phyloP scores from a whole-genome alignment of 2,113 vertebrate genomes.

The Ictalurus furcatus region DNA sequence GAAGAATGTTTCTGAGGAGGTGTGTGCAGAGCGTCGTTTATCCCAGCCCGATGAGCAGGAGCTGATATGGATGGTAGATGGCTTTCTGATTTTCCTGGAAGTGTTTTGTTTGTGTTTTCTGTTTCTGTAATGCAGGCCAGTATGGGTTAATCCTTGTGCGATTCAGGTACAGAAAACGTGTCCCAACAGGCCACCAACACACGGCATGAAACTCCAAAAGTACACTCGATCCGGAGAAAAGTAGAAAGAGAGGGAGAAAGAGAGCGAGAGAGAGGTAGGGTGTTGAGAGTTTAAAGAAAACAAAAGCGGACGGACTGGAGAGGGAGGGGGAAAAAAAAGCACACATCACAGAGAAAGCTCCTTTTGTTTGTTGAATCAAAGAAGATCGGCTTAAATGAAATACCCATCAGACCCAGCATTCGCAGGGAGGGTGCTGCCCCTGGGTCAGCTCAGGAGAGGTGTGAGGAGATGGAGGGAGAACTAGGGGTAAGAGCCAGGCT shows the following conservation, averaged over 20 bases:
- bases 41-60: conserved; percentile 14
- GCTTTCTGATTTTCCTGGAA: conserved; percentile 20
- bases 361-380: conserved; percentile 72
- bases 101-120: conserved; percentile 36
- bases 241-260: conserved; percentile 39
- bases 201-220: conserved; percentile 47
- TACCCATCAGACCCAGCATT: conserved; percentile 66
- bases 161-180: conserved; percentile 71
- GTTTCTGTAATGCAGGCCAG: conserved; percentile 30
- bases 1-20: conserved; percentile 34
- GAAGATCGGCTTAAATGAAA: conserved; percentile 62
- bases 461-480: conserved; percentile 41
- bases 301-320: conserved; percentile 63
- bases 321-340: conserved; percentile 58
- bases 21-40: conserved; percentile 24
- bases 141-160: conserved; percentile 70
- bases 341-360: conserved; percentile 66
- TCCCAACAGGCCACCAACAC: conserved; percentile 70
- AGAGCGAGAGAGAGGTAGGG: conserved; percentile 24
- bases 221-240: conserved; percentile 57
- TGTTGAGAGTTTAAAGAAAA: conserved; percentile 67
- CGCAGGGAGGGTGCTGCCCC: conserved; percentile 55
- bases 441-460: conserved; percentile 43
- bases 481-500: conserved; percentile 16
- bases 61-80: conserved; percentile 31